Percentiles rank a stretch among this genome's conserved stretches.
These are phyloP conservation scores for Eilema depressum DNA, from an alignment of 2,888 invertebrate genomes.

Conservation along the genomic window DNA sequence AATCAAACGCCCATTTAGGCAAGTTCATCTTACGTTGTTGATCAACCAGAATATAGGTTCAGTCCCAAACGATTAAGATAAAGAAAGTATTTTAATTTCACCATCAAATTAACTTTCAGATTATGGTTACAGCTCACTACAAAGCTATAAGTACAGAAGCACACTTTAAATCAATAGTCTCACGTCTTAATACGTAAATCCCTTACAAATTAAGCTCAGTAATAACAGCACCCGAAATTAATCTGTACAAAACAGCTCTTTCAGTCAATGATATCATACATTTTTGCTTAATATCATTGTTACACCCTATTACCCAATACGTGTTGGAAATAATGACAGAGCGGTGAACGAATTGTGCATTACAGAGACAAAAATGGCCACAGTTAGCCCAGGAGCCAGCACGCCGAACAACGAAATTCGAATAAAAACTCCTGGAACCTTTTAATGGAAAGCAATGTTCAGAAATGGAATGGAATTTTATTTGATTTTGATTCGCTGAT, in stretches of 20 bases:
- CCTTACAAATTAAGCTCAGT: constrained; percentile 12
- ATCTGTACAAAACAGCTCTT: constrained; percentile 22
- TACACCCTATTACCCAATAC: constrained; percentile 33
- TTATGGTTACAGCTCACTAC: background rate
- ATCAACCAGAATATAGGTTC: background rate
- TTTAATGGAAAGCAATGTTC: constrained; percentile 43
- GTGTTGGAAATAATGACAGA: constrained; percentile 57
- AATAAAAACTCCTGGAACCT: constrained; percentile 37
- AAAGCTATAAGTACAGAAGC: background rate
- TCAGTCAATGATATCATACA: constrained; percentile 21
- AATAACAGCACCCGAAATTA: constrained; percentile 13
- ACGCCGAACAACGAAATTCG: constrained; percentile 26
- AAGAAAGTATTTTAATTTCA: background rate
- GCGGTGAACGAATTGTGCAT: constrained; percentile 55
- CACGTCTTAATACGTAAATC: constrained; percentile 14
- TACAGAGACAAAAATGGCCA: constrained; percentile 48
- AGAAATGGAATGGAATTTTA: constrained; percentile 41
- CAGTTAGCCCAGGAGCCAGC: constrained; percentile 40
- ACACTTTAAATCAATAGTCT: background rate
- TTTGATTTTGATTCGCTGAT: constrained; percentile 26
- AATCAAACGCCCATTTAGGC: too few relatives aligned
- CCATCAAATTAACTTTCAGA: background rate
- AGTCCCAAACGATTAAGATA: background rate
- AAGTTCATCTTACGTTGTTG: background rate
- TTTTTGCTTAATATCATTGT: constrained; percentile 28